Evolutionary conservation across 2,113 vertebrate species (phyloP).

Genomic region (Panthera uncia): DNA sequence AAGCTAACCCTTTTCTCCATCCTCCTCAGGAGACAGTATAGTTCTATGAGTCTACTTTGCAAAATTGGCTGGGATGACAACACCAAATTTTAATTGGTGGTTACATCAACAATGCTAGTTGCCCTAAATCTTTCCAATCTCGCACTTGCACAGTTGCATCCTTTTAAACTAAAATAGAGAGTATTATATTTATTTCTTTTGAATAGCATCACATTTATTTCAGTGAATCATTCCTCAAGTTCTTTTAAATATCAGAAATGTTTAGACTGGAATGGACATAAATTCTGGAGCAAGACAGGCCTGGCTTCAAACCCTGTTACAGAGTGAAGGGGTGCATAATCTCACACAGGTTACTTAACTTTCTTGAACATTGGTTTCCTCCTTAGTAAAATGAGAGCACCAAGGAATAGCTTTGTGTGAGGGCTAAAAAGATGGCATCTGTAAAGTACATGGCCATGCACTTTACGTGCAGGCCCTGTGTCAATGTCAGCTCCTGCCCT

Average conservation of each 20-base stretch:
- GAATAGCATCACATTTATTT: not conserved
- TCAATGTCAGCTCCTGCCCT: fast-evolving
- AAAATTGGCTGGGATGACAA: not conserved
- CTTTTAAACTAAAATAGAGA: not conserved
- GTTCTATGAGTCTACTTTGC: not conserved
- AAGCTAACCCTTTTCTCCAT: not conserved
- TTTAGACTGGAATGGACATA: not conserved
- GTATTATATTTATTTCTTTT: not conserved
- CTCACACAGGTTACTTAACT: not conserved
- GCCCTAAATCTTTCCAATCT: not conserved
- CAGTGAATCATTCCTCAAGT: not conserved
- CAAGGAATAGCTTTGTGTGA: not conserved
- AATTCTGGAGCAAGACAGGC: not conserved
- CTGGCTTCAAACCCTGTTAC: not conserved
- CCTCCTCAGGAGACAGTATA: not conserved
- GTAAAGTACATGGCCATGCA: not conserved
- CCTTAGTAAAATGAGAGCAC: not conserved
- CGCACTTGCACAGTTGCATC: not conserved
- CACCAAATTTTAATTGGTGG: not conserved
- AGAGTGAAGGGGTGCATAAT: not conserved
- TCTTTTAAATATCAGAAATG: not conserved
- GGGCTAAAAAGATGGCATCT: not conserved
- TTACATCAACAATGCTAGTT: not conserved
- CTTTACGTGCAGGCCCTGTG: fast-evolving
- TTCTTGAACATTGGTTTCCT: not conserved